Base-by-base conservation (phyloP, 2,113 vertebrate genomes). In the Circaetus cinerascens region DNA sequence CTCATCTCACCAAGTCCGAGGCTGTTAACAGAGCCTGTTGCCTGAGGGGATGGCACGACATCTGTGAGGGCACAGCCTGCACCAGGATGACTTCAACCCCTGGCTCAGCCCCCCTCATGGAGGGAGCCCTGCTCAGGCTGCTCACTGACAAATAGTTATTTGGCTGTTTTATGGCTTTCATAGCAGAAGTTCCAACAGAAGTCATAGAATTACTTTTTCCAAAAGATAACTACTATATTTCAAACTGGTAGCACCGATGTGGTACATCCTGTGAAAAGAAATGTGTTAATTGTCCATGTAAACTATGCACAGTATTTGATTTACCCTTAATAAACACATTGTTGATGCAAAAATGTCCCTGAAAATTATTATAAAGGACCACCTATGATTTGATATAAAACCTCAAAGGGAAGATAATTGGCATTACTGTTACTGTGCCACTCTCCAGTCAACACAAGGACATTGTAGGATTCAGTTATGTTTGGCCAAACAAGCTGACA, bases 401-500 rank as follows among this genome's bases (percentile, higher is more conserved):
- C 55, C 46, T 85, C 15, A 15, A 86, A 91, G 45, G 30, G 22
- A 93, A 81, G 13, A 81, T 56, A 84, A 78, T 18, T 72, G 26
- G 1, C 60, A 38, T 46, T 63, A 55, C 14, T 59, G 15, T 56
- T 95, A 13, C 84, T 68, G 8, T 36, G 30, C 34, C 48, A 72
- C 7, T 82, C 27, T 90, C 36, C 77, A 82, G 64, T 51, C 57
- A 82, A 48, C 77, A 69, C 14, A 82, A 74, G 19, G 40, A 63
- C 56, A 36, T 20, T 32, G 74, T 62, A 57, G 60, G 34, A 90
- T 91, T 87, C n/a, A 57, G 45, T 53, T 85, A 26, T 22, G 17
- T 76, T 93, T 88, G 74, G 27, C 48, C 76, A 48, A 96, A 79
- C 48, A 88, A 66, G 57, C 45, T 90, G 90, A 93, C 88, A 88